Conservation (phyloP, 2,888 invertebrate genomes). For the Cartodere bifasciata region DNA sequence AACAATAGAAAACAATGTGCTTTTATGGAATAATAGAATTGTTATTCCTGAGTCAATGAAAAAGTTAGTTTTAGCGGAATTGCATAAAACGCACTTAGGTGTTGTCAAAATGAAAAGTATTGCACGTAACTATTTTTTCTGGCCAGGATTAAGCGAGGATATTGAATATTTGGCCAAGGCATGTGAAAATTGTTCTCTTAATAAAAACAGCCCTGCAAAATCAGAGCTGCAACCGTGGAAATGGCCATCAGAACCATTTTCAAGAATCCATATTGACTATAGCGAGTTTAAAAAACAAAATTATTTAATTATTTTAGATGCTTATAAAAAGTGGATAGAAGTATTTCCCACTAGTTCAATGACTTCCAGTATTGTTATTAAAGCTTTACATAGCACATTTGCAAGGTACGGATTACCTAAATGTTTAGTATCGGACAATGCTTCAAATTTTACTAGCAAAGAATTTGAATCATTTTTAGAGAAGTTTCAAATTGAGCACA, state of each 20-base stretch:
- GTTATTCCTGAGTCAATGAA: constrained; percentile 14
- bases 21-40: constrained; percentile 17
- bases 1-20: constrained; percentile 7
- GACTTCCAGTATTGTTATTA: neutral
- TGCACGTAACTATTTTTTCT: constrained; percentile 15
- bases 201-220: constrained; percentile 8
- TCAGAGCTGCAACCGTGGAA: constrained; percentile 1
- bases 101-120: constrained; percentile 16
- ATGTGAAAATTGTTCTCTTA: constrained; percentile 11
- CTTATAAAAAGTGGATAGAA: constrained; percentile 3
- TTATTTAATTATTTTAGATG: constrained; percentile 3
- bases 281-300: neutral
- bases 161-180: constrained; percentile 13
- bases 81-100: constrained; percentile 16
- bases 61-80: constrained; percentile 12
- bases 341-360: neutral
- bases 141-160: constrained; percentile 13
- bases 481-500: too few relatives aligned
- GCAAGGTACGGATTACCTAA: constrained; percentile 1
- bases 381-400: constrained; percentile 1
- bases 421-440: constrained; percentile 2
- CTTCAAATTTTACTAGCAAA: neutral
- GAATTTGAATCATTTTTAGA: neutral
- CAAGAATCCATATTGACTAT: constrained; percentile 2
- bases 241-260: neutral